Evolutionary conservation across 2,113 vertebrate genomes (phyloP).

Genomic region (Bufo bufo): DNA sequence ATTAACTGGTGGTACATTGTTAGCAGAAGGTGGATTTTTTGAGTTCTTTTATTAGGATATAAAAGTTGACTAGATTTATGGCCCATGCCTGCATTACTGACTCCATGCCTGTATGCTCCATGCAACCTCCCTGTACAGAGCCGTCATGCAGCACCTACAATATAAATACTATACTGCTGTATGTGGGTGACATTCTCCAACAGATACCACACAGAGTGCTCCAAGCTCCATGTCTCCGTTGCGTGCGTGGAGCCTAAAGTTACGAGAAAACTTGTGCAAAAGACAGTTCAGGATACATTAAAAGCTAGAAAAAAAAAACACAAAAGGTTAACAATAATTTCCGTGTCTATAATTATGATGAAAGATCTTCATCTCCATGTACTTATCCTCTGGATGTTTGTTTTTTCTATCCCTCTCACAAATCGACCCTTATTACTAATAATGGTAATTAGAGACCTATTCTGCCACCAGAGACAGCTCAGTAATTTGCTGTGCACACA

Average conservation of each 20-base stretch:
- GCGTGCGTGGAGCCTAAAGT: background rate
- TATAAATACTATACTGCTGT: too few relatives aligned
- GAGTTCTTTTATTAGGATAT: too few relatives aligned
- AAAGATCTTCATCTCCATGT: background rate
- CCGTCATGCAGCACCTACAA: too few relatives aligned
- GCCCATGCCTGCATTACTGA: too few relatives aligned
- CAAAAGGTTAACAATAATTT: conserved; percentile 7
- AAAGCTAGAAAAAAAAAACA: background rate
- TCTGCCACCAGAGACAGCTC: conserved; percentile 28
- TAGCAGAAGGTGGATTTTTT: too few relatives aligned
- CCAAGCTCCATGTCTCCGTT: background rate
- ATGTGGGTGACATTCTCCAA: too few relatives aligned
- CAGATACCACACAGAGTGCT: background rate
- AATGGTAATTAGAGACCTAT: conserved; percentile 47
- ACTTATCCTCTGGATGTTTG: conserved; percentile 49
- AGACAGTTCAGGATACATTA: background rate
- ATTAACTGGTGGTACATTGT: too few relatives aligned
- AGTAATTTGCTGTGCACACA: conserved; percentile 43
- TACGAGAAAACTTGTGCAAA: background rate
- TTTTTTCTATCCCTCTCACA: conserved; percentile 30
- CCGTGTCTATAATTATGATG: background rate
- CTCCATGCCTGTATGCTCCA: too few relatives aligned
- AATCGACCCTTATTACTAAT: conserved; percentile 55
- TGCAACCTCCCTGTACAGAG: too few relatives aligned
- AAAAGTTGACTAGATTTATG: too few relatives aligned